A percentile compares a stretch with the other conserved stretches of the same genome.
These are phyloP conservation scores for Dascillus cervinus DNA, from an alignment of 2,888 invertebrate genomes.

Conservation along the genomic window DNA sequence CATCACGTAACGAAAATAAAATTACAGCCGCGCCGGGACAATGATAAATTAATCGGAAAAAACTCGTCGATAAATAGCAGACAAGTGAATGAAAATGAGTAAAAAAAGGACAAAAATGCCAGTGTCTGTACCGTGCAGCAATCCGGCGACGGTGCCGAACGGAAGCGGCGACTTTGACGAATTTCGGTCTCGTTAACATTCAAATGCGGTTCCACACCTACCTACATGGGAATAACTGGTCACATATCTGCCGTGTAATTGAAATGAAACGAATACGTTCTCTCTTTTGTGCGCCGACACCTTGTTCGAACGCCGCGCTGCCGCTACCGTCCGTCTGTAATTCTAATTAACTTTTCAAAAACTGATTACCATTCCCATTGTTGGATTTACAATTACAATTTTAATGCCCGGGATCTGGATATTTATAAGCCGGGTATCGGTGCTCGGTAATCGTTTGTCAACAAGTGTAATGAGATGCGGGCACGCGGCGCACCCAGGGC, in stretches of 20 bases:
- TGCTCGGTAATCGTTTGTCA: constrained; percentile 37
- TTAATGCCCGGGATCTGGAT: too few relatives aligned
- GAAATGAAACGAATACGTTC: constrained; percentile 32
- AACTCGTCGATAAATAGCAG: too few relatives aligned
- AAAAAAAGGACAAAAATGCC: constrained; percentile 20
- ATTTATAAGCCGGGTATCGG: constrained; percentile 16
- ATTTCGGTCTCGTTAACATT: constrained; percentile 41
- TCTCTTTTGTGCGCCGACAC: too few relatives aligned
- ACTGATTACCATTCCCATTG: too few relatives aligned
- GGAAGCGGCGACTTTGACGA: constrained; percentile 40
- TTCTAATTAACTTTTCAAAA: constrained; percentile 27
- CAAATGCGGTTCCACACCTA: constrained; percentile 36
- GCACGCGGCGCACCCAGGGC: constrained; percentile 41
- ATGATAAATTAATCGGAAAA: too few relatives aligned
- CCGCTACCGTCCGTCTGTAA: constrained; percentile 25
- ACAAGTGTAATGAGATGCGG: constrained; percentile 44
- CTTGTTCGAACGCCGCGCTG: constrained; percentile 20
- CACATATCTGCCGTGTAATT: constrained; percentile 32
- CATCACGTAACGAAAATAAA: too few relatives aligned
- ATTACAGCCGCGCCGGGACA: too few relatives aligned
- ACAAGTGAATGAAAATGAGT: constrained; percentile 21
- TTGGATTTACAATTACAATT: too few relatives aligned
- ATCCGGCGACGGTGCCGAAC: constrained; percentile 24
- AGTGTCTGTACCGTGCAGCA: constrained; percentile 24
- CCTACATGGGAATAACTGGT: constrained; percentile 28